Conservation (phyloP, 2,113 vertebrate genomes). For the Azemiops feae region DNA sequence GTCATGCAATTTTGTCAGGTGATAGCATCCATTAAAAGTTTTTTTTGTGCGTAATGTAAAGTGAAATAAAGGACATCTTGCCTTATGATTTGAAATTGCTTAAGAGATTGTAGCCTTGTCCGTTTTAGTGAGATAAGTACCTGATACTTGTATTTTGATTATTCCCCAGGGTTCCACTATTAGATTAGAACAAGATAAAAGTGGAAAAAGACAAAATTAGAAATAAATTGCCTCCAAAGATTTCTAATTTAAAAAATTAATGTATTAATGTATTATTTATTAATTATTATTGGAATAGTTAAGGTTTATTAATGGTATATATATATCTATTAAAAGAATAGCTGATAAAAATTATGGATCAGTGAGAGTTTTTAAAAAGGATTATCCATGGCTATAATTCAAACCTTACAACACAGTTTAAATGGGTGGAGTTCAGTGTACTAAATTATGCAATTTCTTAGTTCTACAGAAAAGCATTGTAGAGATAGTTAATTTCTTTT, state of each 20-base stretch:
- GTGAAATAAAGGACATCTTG: background rate
- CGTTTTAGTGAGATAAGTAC: background rate
- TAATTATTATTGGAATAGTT: background rate
- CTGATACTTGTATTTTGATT: background rate
- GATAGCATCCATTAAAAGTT: background rate
- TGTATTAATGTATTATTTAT: too few relatives aligned
- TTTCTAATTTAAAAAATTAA: background rate
- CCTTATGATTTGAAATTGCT: background rate
- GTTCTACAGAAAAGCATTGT: background rate
- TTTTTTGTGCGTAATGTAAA: background rate
- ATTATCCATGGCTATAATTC: background rate
- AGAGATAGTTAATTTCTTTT: background rate
- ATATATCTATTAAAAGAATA: background rate
- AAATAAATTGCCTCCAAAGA: background rate
- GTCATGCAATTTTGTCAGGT: background rate
- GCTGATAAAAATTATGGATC: background rate
- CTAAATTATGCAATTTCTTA: background rate
- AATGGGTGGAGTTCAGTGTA: background rate
- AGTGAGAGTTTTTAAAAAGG: background rate
- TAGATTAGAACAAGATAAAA: background rate
- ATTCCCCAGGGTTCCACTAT: background rate
- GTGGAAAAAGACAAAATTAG: conserved; percentile 5
- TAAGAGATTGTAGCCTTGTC: background rate
- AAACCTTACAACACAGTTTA: background rate
- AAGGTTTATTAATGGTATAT: background rate